A percentile compares a stretch with the other conserved stretches of the same genome.
Evolutionary conservation across 1,140 invertebrate genomes (phyloP).

Genomic region (Palaemon carinicauda): DNA sequence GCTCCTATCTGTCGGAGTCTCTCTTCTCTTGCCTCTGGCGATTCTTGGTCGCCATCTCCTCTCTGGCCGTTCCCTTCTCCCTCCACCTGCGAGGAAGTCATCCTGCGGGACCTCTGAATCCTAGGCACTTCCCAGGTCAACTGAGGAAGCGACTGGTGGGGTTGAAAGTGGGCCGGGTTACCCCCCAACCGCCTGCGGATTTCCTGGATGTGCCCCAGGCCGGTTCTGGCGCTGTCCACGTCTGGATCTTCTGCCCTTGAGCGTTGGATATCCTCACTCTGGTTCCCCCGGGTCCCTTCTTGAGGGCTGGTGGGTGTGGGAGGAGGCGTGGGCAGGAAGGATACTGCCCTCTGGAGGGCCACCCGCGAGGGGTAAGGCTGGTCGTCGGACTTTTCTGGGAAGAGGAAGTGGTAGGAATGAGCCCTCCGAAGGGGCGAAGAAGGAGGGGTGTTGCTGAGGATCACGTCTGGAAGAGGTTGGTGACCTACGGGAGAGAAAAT

Average conservation of each 20-base stretch:
- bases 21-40: not conserved
- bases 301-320: not conserved
- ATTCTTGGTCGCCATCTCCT: not conserved
- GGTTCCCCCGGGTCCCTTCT: not conserved
- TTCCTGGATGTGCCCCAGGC: constrained; percentile 27
- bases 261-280: not conserved
- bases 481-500: constrained; percentile 3
- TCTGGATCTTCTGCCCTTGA: not conserved
- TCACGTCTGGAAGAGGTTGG: constrained; percentile 29
- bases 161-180: not conserved
- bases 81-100: not conserved
- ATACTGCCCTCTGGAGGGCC: not conserved
- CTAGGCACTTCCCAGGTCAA: constrained; percentile 3
- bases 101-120: not conserved
- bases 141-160: not conserved
- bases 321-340: not conserved
- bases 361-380: not conserved
- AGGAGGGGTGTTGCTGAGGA: constrained; percentile 34
- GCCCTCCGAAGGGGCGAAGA: constrained; percentile 21
- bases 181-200: not conserved
- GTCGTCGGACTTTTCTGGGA: constrained; percentile 10
- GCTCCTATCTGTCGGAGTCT: not conserved
- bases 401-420: constrained; percentile 39
- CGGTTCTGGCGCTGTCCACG: not conserved
- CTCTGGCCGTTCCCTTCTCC: not conserved